Evolutionary conservation across 2,113 vertebrate species (phyloP).

Genomic region (Passer domesticus): DNA sequence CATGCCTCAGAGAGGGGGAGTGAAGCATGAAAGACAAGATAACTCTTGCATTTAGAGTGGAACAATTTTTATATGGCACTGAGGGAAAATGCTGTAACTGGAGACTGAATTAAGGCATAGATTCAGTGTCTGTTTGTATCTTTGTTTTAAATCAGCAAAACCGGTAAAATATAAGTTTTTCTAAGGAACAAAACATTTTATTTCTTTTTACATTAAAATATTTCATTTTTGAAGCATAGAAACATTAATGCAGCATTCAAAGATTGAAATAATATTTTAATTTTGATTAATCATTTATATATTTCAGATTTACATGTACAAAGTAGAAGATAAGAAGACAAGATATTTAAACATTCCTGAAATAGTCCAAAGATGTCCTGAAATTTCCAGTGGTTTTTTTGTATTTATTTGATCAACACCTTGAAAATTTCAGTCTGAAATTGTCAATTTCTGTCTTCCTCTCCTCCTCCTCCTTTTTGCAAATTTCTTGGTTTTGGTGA

Average conservation of each 20-base stretch:
- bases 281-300: background rate
- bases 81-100: background rate
- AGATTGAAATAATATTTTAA: background rate
- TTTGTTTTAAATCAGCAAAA: background rate
- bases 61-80: background rate
- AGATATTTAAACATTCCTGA: background rate
- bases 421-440: background rate
- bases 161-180: background rate
- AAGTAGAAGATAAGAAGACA: background rate
- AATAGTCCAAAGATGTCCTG: background rate
- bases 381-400: background rate
- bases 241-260: background rate
- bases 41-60: background rate
- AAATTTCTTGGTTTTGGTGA: background rate
- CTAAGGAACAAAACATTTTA: accelerated
- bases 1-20: background rate
- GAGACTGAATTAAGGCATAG: background rate
- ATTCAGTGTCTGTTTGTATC: background rate
- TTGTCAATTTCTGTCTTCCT: background rate
- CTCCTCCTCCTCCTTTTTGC: accelerated
- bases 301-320: background rate
- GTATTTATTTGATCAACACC: background rate
- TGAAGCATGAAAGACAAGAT: constrained; percentile 21
- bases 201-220: background rate
- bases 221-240: background rate